Base-by-base conservation (phyloP, 2,113 vertebrate species). In the Lagopus leucura region DNA sequence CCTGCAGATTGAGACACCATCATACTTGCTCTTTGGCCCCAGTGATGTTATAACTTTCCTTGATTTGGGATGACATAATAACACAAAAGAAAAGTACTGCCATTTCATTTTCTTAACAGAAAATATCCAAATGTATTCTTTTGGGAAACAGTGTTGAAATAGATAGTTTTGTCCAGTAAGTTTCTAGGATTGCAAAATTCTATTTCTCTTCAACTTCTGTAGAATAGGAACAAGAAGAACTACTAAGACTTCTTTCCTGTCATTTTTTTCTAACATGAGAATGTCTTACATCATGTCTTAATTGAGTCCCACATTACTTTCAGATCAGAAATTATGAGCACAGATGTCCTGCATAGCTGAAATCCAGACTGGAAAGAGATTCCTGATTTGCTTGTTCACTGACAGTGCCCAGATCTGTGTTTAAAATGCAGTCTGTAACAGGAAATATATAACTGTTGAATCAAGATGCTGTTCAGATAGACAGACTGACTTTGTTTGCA, bases 11-110 rank as follows among this genome's bases (percentile, higher is more conserved):
- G 1, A 88, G 64, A 60, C 42, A 40, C 24, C 70, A 30, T 60
- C 69, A 77, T 91, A 50, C 14, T 40, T 88, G 16, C 20, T 54
- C 65, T 70, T 73, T 83, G 38, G 32, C 32, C 38, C 47, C 38
- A 42, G 22, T 55, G 47, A 55, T 48, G 40, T 66, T 84, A 76
- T 64, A 38, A 89, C 38, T 58, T 88, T 86, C 14, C 72, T 82
- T 47, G 47, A 91, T 40, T 11, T 89, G 64, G 28, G 79, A 80
- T 69, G 55, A 69, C 70, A 81, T 24, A 69, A 72, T 88, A 89
- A 67, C 64, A 64, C 83, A 71, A 85, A 94, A 70, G 9, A 89
- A 50, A 92, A 85, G 89, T 89, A 93, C 11, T 67, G 74, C 32
- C 8, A 73, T 85, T 89, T 79, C 13, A 38, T 77, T 88, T 91